Percentiles rank a stretch among this genome's conserved stretches.
Evolutionary conservation across 2,888 invertebrate genomes (phyloP).

Genomic region (Pharmacophagus antenor): DNA sequence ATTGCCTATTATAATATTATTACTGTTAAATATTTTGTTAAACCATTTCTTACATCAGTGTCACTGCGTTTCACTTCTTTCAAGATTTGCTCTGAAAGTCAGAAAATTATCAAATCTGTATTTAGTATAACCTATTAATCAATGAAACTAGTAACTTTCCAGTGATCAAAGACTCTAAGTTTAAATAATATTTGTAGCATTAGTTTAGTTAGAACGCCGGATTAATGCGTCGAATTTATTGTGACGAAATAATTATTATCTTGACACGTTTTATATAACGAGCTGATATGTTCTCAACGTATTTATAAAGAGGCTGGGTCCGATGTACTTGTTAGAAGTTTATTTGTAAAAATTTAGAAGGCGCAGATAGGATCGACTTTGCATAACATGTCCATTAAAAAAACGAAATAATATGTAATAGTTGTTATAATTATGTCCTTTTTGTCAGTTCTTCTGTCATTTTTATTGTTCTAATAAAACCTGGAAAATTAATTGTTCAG

Average conservation of each 20-base stretch:
- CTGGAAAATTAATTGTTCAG: no score
- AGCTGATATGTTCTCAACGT: not conserved
- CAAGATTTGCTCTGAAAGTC: not conserved
- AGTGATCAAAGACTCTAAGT: not conserved
- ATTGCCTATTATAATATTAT: constrained; percentile 22
- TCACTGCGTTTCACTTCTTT: not conserved
- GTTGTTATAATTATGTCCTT: no score
- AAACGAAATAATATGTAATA: no score
- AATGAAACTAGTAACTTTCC: no score
- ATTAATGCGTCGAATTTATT: not conserved
- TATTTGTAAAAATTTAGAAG: no score
- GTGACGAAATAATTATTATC: not conserved
- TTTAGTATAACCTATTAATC: no score
- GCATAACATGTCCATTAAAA: no score
- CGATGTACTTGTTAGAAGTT: no score
- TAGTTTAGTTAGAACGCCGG: not conserved
- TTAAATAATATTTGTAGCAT: not conserved
- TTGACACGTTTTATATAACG: not conserved
- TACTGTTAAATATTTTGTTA: constrained; percentile 17
- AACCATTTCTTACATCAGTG: constrained; percentile 5
- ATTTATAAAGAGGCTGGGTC: no score
- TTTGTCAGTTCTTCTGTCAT: no score
- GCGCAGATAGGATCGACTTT: no score
- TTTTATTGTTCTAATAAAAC: no score
- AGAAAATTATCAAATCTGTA: not conserved